Evolutionary conservation across 2,113 vertebrate species (phyloP).

Genomic region (Motacilla alba): DNA sequence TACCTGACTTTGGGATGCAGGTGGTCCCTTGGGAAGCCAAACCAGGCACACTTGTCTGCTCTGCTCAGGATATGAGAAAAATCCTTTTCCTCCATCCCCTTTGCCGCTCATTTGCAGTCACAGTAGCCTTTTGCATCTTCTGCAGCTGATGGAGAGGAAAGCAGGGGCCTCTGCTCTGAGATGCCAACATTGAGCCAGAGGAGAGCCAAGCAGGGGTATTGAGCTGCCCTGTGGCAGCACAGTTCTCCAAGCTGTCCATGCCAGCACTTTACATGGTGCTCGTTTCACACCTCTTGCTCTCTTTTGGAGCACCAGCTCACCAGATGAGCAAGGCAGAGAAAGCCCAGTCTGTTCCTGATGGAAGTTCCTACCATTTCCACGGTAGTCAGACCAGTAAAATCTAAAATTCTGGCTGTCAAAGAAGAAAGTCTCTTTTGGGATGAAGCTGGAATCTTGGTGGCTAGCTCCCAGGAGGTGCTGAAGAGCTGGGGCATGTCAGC

Average conservation of each 20-base stretch:
- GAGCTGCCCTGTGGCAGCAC: neutral
- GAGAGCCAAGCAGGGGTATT: neutral
- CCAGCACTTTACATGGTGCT: neutral
- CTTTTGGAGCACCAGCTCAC: neutral
- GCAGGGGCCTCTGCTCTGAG: neutral
- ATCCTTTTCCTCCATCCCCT: neutral
- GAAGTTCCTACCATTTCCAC: neutral
- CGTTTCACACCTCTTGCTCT: neutral
- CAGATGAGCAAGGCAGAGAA: neutral
- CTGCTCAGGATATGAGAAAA: neutral
- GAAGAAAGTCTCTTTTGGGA: neutral
- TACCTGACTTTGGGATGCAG: neutral
- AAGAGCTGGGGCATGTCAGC: neutral
- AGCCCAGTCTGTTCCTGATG: neutral
- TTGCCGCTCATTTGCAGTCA: neutral
- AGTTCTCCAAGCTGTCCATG: neutral
- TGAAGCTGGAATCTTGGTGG: neutral
- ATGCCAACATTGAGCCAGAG: neutral
- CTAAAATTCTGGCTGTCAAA: neutral
- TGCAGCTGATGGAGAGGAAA: neutral
- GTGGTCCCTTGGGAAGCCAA: neutral
- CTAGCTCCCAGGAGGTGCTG: neutral
- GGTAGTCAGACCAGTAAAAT: neutral
- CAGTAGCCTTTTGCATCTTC: neutral
- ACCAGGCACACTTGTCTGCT: neutral